Evolutionary conservation across 1,140 invertebrate species (phyloP).

Genomic region (Calliopsis andreniformis): DNA sequence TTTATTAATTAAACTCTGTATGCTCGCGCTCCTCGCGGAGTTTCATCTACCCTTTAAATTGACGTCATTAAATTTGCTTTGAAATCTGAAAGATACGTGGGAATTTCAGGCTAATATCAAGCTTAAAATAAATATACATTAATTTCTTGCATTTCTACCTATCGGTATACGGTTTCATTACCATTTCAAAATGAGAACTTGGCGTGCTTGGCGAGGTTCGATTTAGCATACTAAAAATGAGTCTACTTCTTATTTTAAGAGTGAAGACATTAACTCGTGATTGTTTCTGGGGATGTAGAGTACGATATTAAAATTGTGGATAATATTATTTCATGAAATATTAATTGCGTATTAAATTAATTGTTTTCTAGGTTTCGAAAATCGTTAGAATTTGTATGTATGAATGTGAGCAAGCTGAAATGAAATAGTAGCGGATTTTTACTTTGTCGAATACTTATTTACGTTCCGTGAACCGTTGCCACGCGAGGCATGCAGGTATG

Average conservation of each 20-base stretch:
- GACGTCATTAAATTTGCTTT: not conserved
- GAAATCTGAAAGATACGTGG: slow-evolving; percentile 3
- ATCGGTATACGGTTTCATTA: too few relatives aligned
- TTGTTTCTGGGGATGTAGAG: too few relatives aligned
- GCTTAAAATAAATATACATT: not conserved
- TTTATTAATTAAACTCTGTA: slow-evolving; percentile 34
- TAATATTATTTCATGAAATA: too few relatives aligned
- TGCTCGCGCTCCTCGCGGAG: not conserved
- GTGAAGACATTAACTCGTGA: too few relatives aligned
- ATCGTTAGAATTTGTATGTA: not conserved
- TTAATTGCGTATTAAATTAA: too few relatives aligned
- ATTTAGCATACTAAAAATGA: too few relatives aligned
- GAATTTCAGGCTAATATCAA: not conserved
- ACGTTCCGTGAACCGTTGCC: not conserved
- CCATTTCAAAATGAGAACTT: too few relatives aligned
- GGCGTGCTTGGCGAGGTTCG: too few relatives aligned
- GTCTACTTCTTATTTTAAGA: too few relatives aligned
- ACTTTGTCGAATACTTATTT: not conserved
- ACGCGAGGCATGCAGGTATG: slow-evolving; percentile 12
- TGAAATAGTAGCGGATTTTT: not conserved
- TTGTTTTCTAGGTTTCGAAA: not conserved
- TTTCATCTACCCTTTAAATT: not conserved
- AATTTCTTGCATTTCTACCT: not conserved
- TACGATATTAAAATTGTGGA: too few relatives aligned
- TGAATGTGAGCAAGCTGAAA: too few relatives aligned